phyloP scores from a whole-genome alignment of 2,113 vertebrate species.

The Lycaon pictus region DNA sequence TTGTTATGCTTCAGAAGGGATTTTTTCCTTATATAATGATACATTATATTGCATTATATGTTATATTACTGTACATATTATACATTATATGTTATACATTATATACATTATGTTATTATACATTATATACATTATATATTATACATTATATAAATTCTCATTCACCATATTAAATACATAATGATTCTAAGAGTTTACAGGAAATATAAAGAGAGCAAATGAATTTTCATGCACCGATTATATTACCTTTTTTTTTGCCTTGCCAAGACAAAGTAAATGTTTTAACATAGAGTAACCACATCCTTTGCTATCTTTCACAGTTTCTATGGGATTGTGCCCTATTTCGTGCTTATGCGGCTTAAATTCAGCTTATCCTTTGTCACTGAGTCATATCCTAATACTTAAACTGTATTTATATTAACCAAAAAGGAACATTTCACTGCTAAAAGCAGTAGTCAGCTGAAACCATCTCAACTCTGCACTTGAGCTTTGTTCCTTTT shows the following conservation, averaged over 20 bases:
- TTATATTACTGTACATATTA: neutral
- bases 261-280: slow-evolving; percentile 56
- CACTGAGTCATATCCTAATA: slow-evolving; percentile 54
- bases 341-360: slow-evolving; percentile 36
- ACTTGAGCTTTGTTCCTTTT: slow-evolving; percentile 29
- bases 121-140: neutral
- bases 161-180: neutral
- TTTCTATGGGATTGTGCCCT: slow-evolving; percentile 30
- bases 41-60: neutral
- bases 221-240: neutral
- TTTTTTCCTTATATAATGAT: slow-evolving; percentile 43
- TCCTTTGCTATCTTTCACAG: slow-evolving; percentile 51
- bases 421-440: slow-evolving; percentile 49
- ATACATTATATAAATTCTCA: neutral
- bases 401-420: slow-evolving; percentile 66
- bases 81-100: neutral
- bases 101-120: neutral
- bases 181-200: slow-evolving; percentile 41
- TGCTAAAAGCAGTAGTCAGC: neutral
- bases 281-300: slow-evolving; percentile 35
- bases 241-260: slow-evolving; percentile 32
- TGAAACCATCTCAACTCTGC: neutral
- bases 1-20: slow-evolving; percentile 7
- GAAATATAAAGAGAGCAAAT: slow-evolving; percentile 56
- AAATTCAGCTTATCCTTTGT: slow-evolving; percentile 64